Evolutionary conservation across 1,140 invertebrate genomes (phyloP).

Genomic region (Proctacanthus coquilletti): DNA sequence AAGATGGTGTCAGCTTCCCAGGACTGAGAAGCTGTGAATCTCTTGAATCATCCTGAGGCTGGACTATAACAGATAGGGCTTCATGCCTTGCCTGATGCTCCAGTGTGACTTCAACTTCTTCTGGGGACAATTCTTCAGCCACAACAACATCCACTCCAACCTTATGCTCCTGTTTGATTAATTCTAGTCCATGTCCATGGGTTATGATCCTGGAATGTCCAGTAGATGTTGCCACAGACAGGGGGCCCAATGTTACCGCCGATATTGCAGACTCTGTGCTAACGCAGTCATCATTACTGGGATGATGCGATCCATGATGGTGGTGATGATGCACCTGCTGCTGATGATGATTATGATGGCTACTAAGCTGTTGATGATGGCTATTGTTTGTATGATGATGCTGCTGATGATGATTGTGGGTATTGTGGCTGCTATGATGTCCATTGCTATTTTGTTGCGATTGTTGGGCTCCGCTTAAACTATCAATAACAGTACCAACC

Average conservation of each 20-base stretch:
- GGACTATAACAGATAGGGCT: slow-evolving; percentile 50
- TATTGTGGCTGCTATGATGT: slow-evolving; percentile 11
- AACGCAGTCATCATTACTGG: slow-evolving; percentile 12
- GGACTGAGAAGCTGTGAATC: slow-evolving; percentile 48
- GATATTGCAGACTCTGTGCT: slow-evolving; percentile 9
- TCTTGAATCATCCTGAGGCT: slow-evolving; percentile 40
- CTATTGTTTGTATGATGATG: slow-evolving; percentile 16
- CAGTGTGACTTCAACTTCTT: slow-evolving; percentile 18
- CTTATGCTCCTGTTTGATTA: slow-evolving; percentile 13
- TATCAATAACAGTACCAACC: slow-evolving; percentile 33
- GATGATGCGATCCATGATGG: slow-evolving; percentile 12
- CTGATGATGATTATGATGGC: slow-evolving; percentile 20
- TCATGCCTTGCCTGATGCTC: slow-evolving; percentile 15
- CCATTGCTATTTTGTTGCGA: slow-evolving; percentile 7
- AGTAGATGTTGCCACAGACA: slow-evolving; percentile 8
- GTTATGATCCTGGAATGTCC: slow-evolving; percentile 17
- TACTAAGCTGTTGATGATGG: slow-evolving; percentile 13
- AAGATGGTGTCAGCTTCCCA: slow-evolving; percentile 46
- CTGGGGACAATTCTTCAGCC: slow-evolving; percentile 18
- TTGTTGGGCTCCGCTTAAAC: slow-evolving; percentile 21
- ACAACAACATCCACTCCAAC: slow-evolving; percentile 10
- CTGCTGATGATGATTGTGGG: slow-evolving; percentile 3
- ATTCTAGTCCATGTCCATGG: slow-evolving; percentile 17
- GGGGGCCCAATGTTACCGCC: slow-evolving; percentile 15
- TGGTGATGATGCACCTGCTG: slow-evolving; percentile 21